Evolutionary conservation across 1,140 invertebrate species (phyloP).

Genomic region (Calosoma granatense): DNA sequence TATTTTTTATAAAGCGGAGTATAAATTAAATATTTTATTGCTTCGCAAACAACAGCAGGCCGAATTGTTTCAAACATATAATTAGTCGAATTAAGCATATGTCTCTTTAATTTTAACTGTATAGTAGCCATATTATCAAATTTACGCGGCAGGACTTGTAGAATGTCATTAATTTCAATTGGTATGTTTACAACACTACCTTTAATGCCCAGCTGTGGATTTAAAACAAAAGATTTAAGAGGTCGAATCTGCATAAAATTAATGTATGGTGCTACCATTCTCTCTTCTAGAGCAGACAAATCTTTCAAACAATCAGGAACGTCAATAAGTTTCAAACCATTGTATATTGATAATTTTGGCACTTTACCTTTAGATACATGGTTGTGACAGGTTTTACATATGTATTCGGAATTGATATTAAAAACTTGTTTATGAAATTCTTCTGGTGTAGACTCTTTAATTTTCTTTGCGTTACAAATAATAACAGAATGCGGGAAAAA

Average conservation of each 20-base stretch:
- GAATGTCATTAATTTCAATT: constrained; percentile 19
- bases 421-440: not conserved
- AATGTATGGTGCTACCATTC: constrained; percentile 15
- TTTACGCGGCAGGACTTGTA: constrained; percentile 16
- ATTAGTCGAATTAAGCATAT: constrained; percentile 15
- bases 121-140: constrained; percentile 18
- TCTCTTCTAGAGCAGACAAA: no score
- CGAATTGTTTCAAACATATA: constrained; percentile 18
- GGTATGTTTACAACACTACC: constrained; percentile 19
- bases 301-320: constrained; percentile 10
- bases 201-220: constrained; percentile 18
- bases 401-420: not conserved
- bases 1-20: constrained; percentile 17
- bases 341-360: constrained; percentile 5
- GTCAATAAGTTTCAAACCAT: constrained; percentile 7
- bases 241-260: constrained; percentile 18
- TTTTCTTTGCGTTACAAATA: not conserved
- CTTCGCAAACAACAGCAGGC: constrained; percentile 15
- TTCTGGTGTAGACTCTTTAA: not conserved
- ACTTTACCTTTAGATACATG: constrained; percentile 9
- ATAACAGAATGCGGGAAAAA: not conserved
- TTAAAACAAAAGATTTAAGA: constrained; percentile 16
- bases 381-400: constrained; percentile 6
- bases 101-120: constrained; percentile 19
- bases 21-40: constrained; percentile 16